A percentile compares a stretch with the other conserved stretches of the same genome.
Conservation (phyloP, 2,113 vertebrate genomes). For the Engystomops pustulosus region DNA sequence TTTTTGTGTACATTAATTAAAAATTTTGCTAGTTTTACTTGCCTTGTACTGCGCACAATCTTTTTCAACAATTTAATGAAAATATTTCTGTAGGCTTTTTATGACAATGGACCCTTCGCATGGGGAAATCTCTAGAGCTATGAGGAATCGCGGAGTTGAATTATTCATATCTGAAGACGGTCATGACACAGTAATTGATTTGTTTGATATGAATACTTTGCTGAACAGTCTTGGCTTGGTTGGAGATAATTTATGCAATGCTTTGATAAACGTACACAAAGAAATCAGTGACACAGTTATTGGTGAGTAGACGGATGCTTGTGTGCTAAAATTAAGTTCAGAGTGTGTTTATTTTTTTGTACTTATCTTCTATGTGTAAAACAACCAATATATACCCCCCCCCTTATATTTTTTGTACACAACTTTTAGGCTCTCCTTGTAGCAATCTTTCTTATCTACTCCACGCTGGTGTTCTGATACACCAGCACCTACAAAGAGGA, state of each 20-base stretch:
- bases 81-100: conserved; percentile 80
- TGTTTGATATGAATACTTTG: conserved; percentile 85
- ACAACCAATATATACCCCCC: too few relatives aligned
- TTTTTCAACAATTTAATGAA: too few relatives aligned
- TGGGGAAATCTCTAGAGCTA: conserved; percentile 96
- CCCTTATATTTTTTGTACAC: background rate
- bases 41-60: too few relatives aligned
- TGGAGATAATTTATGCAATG: conserved; percentile 84
- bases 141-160: conserved; percentile 96
- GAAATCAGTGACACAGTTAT: conserved; percentile 78
- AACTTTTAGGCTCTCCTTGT: conserved; percentile 79
- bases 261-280: conserved; percentile 83
- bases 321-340: background rate
- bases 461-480: conserved; percentile 81
- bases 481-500: conserved; percentile 87
- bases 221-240: conserved; percentile 86
- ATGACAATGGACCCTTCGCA: conserved; percentile 95
- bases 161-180: conserved; percentile 87
- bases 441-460: conserved; percentile 84
- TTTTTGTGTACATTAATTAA: too few relatives aligned
- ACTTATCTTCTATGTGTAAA: too few relatives aligned
- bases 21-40: too few relatives aligned
- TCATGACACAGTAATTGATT: conserved; percentile 76
- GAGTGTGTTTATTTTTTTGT: too few relatives aligned
- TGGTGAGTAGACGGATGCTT: conserved; percentile 74